Percentiles rank a stretch among this genome's conserved stretches.
phyloP scores from a whole-genome alignment of 2,888 invertebrate species.

The Tenthredo notha region DNA sequence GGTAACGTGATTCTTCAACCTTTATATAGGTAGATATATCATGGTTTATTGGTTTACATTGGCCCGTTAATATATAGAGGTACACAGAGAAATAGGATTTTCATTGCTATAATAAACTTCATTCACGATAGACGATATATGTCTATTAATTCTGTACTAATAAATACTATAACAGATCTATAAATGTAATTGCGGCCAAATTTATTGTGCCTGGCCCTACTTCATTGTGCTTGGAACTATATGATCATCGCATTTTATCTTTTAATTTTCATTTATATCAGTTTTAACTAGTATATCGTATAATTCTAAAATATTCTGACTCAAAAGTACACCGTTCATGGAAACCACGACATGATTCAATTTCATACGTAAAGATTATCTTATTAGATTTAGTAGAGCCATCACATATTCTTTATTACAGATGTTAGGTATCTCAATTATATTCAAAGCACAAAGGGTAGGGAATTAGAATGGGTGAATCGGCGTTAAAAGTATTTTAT shows the following conservation, averaged over 20 bases:
- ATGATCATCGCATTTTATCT: slow-evolving; percentile 59
- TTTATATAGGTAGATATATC: background rate
- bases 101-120: slow-evolving; percentile 33
- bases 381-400: slow-evolving; percentile 32
- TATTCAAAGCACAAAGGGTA: background rate
- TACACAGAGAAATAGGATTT: slow-evolving; percentile 52
- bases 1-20: slow-evolving; percentile 41
- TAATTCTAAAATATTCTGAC: slow-evolving; percentile 37
- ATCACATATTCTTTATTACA: slow-evolving; percentile 26
- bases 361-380: slow-evolving; percentile 20
- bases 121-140: slow-evolving; percentile 77
- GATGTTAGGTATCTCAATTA: background rate
- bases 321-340: background rate
- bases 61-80: slow-evolving; percentile 46
- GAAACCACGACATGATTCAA: background rate
- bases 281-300: background rate
- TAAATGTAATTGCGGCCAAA: slow-evolving; percentile 75
- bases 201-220: slow-evolving; percentile 78
- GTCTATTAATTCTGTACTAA: slow-evolving; percentile 75
- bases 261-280: background rate
- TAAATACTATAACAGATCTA: slow-evolving; percentile 75
- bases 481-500: background rate
- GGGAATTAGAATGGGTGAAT: background rate
- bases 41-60: slow-evolving; percentile 42
- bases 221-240: slow-evolving; percentile 76